phyloP scores from a whole-genome alignment of 2,888 invertebrate species.

The Cataglyphis livida region DNA sequence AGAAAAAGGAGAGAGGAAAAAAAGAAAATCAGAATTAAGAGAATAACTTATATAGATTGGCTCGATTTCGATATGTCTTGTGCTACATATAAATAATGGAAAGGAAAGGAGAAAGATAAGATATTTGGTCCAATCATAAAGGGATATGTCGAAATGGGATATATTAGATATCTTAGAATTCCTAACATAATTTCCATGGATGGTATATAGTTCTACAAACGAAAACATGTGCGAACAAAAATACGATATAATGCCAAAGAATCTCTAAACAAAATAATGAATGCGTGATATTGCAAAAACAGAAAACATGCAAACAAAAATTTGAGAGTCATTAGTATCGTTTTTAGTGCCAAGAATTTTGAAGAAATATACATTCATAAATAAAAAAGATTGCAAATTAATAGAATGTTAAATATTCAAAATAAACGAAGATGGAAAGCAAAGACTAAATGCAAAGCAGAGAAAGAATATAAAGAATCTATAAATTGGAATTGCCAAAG shows the following conservation, averaged over 20 bases:
- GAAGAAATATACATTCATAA: not conserved
- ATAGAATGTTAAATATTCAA: not conserved
- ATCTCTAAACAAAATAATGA: not conserved
- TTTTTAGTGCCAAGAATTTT: conserved; percentile 2
- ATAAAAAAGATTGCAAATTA: conserved; percentile 1
- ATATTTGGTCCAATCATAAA: conserved; percentile 2
- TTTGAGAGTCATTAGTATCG: not conserved
- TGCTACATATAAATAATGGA: not conserved
- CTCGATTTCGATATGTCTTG: not conserved
- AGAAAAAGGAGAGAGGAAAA: not conserved
- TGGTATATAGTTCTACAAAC: conserved; percentile 6
- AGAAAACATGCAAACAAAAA: not conserved
- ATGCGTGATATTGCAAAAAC: not conserved
- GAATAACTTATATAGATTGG: not conserved
- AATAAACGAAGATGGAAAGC: not conserved
- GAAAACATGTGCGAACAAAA: conserved; percentile 16
- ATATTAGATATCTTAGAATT: not conserved
- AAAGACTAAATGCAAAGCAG: not conserved
- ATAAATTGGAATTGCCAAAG: not conserved
- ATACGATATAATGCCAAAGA: not conserved
- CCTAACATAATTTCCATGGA: not conserved
- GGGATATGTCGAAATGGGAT: not conserved
- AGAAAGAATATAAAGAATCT: not conserved
- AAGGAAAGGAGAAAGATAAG: not conserved
- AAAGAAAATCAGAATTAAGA: not conserved